Evolutionary conservation across 2,888 invertebrate genomes (phyloP), one percentile per base, ranked within the genome.

Genomic region (Phortica okadai): DNA sequence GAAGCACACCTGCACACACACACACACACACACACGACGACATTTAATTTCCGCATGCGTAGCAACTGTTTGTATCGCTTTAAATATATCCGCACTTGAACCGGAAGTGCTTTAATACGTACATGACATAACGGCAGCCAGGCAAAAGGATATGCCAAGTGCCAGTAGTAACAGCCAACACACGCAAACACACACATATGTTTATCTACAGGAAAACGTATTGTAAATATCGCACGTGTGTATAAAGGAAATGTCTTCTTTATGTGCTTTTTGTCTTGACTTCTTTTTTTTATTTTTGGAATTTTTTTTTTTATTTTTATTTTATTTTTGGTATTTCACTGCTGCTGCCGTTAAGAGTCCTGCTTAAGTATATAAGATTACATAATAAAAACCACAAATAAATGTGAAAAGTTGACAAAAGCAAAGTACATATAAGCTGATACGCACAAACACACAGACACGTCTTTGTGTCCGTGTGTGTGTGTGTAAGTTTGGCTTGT

Each of bases 21-120:
- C 56, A 56, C 14, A 56, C 10, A 21, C 16, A 16, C 10, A 62
- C 16, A 21, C 6, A 41, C 6, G 42, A 41, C 44, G 54, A 72
- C 45, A 45, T 72, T 54, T 72, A 72, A 72, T 72, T 72, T 72
- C 70, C 54, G 56, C 54, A 45, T 21, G 69, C 25, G 25, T 25
- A 62, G 62, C 8, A 62, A 21, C 21, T 62, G 62, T 16, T n/a
- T 10, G 82, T 84, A 85, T 82, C 83, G 80, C 85, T 87, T 87
- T 86, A 88, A 88, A 87, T 86, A 87, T 87, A 88, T 87, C 88
- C 88, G 88, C 82, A 83, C 85, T 88, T 81, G 77, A 83, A 75
- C 77, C 79, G 79, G 79, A 86, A 82, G 79, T 84, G 81, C 79
- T 59, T 62, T 25, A 62, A 76, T 56, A 82, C 74, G 77, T 33